These are phyloP conservation scores for Eulemur macaco DNA, from an alignment of 2,113 vertebrate genomes.

Conservation along the genomic window DNA sequence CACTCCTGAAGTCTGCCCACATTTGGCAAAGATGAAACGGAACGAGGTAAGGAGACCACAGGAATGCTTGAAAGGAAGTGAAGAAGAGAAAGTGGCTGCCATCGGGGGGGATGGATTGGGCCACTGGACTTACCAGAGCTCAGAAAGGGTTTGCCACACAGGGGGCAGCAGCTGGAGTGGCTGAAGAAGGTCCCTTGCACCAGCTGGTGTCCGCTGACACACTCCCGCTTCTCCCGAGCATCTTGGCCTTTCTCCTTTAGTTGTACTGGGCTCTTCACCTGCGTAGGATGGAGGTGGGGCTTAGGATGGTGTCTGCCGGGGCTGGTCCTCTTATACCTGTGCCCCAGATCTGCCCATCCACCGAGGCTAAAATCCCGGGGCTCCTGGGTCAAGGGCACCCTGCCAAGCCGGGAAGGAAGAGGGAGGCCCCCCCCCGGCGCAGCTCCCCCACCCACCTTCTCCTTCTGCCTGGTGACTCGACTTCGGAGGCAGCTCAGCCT, in stretches of 20 bases:
- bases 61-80: too few relatives aligned
- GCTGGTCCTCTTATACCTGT: too few relatives aligned
- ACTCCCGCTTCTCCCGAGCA: constrained; percentile 79
- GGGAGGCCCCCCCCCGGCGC: background rate
- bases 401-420: background rate
- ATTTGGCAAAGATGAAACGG: background rate
- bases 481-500: constrained; percentile 93
- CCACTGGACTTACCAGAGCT: constrained; percentile 92
- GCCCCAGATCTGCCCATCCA: too few relatives aligned
- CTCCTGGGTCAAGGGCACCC: background rate
- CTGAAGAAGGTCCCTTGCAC: constrained; percentile 88
- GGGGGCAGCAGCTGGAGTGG: constrained; percentile 91
- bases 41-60: accelerated
- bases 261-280: constrained; percentile 82
- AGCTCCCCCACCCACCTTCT: constrained; percentile 87
- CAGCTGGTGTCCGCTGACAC: constrained; percentile 86
- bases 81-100: background rate
- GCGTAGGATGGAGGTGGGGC: background rate
- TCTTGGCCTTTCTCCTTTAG: constrained; percentile 78
- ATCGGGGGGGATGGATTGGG: accelerated
- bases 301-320: background rate
- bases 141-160: constrained; percentile 92
- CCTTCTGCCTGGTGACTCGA: constrained; percentile 94
- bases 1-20: background rate
- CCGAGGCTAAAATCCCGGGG: background rate